A percentile compares a stretch with the other conserved stretches of the same genome.
Evolutionary conservation across 2,888 invertebrate species (phyloP).

Genomic region (Trimorus sp.): DNA sequence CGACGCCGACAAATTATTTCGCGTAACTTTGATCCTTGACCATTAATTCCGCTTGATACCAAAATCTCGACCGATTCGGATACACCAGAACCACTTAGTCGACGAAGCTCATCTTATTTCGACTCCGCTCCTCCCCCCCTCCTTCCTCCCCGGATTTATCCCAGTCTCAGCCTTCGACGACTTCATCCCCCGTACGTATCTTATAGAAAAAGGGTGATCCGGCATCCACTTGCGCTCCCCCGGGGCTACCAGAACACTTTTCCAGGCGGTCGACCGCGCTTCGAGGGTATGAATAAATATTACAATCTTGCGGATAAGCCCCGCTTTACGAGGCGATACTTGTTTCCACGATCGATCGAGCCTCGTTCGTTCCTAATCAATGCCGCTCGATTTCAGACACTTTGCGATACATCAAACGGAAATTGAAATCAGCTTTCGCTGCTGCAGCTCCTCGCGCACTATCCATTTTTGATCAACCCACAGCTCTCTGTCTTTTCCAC

Average conservation of each 20-base stretch:
- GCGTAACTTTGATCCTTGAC: constrained; percentile 3
- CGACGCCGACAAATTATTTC: neutral
- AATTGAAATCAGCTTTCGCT: constrained; percentile 41
- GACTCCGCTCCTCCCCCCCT: constrained; percentile 64
- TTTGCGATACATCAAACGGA: constrained; percentile 8
- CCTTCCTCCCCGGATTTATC: constrained; percentile 65
- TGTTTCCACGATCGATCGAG: constrained; percentile 77
- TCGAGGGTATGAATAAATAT: constrained; percentile 79
- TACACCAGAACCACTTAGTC: constrained; percentile 75
- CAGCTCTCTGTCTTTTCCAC: no score
- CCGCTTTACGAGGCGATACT: constrained; percentile 79
- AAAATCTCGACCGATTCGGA: constrained; percentile 68
- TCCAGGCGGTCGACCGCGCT: constrained; percentile 75
- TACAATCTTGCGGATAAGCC: constrained; percentile 79
- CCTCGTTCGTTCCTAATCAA: constrained; percentile 51
- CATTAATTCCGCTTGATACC: constrained; percentile 6
- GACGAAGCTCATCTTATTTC: constrained; percentile 71
- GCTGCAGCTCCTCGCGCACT: no score
- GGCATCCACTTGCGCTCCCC: constrained; percentile 77
- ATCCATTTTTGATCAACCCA: neutral
- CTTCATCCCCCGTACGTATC: constrained; percentile 66
- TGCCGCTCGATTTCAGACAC: constrained; percentile 37
- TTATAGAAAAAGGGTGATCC: constrained; percentile 78
- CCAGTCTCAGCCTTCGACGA: constrained; percentile 63
- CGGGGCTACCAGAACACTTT: constrained; percentile 74